Evolutionary conservation across 2,113 vertebrate species (phyloP), one percentile per base, ranked within the genome.

Genomic region (Eublepharis macularius): DNA sequence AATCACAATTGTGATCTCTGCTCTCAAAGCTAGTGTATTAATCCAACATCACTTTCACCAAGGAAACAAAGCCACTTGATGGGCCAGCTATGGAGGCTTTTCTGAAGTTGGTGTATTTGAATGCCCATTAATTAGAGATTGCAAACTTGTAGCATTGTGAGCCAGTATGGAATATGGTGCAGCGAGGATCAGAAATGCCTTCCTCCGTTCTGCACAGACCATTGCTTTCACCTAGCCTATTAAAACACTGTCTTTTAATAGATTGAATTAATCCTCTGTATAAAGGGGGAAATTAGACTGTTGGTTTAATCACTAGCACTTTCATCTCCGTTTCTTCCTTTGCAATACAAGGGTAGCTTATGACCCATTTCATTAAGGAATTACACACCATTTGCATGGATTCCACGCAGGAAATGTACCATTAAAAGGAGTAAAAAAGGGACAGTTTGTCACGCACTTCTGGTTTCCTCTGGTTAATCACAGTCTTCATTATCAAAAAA

Each of bases 271-370:
- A 85, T 94, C 77, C 19, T 85, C 29, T 76, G 7, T 84, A 17
- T 88, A 68, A 90, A 87, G 83, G 12, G n/a, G 26, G 79, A 86
- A 93, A 91, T 60, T 76, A 81, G 85, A 77, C 9, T 83, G 1
- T 78, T 88, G 86, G 49, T 88, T 92, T 87, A 90, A 85, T 90
- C 85, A 29, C 32, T 32, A 66, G 17, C 60, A 34, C 13, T 88
- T 94, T 86, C 57, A 77, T 88, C 88, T 90, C 81, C 60, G 16
- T 36, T 91, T 92, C 36, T 90, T 60, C 5, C 17, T 89, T 90
- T 86, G 36, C 1, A 1, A 43, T 32, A 7, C 14, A 91, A 14
- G 80, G 41, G 72, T 82, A 91, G 2, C 6, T 89, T 89, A 57
- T 85, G 76, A 77, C n/a, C 72, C 0, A 65, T 80, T 90, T 91